phyloP scores from a whole-genome alignment of 2,113 vertebrate species.

The Oriolus oriolus region DNA sequence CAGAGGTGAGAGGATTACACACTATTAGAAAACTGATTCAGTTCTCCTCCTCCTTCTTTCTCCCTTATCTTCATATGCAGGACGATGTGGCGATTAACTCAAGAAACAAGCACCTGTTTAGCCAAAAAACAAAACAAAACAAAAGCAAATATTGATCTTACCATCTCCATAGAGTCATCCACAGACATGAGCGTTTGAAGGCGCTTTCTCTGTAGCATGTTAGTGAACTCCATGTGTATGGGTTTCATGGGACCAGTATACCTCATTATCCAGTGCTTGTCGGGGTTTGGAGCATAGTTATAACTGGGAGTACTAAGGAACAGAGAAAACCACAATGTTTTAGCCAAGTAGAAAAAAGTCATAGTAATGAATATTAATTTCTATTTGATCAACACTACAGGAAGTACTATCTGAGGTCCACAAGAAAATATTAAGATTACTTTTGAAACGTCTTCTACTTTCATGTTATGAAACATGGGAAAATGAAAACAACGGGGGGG shows the following conservation, averaged over 20 bases:
- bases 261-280: conserved; percentile 98
- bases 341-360: neutral
- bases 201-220: conserved; percentile 91
- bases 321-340: neutral
- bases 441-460: neutral
- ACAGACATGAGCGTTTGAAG: conserved; percentile 95
- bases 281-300: conserved; percentile 92
- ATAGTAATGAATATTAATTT: neutral
- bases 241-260: conserved; percentile 97
- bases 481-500: neutral
- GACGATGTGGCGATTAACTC: neutral
- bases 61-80: neutral
- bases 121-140: neutral
- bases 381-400: neutral
- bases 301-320: conserved; percentile 90
- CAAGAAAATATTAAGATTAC: neutral
- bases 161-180: conserved; percentile 93
- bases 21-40: neutral
- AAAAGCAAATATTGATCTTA: conserved; percentile 28
- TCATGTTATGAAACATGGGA: neutral
- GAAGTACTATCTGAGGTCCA: neutral
- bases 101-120: neutral
- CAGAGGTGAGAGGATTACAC: neutral
- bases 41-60: neutral
- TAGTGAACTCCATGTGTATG: conserved; percentile 98